phyloP scores from a whole-genome alignment of 2,113 vertebrate genomes.

The Crotalus tigris region DNA sequence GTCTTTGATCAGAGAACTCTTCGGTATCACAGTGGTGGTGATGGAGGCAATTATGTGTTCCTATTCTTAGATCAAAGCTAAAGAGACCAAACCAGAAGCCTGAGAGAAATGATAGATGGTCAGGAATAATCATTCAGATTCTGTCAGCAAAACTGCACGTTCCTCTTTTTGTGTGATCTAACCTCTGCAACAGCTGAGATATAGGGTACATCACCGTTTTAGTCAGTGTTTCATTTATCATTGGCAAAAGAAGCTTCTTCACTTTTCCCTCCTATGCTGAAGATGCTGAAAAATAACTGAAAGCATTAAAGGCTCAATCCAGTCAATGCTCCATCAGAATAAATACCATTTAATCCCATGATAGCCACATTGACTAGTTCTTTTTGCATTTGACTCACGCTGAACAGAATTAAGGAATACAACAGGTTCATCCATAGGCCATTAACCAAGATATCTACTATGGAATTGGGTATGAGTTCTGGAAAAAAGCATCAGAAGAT shows the following conservation, averaged over 20 bases:
- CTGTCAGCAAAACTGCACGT: constrained; percentile 56
- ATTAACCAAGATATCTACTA: not conserved
- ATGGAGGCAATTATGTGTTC: rapidly evolving
- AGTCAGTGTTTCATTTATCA: constrained; percentile 62
- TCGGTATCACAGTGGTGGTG: not conserved
- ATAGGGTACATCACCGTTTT: constrained; percentile 50
- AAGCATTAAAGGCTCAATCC: not conserved
- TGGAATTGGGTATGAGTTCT: not conserved
- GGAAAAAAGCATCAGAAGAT: not conserved
- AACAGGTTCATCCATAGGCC: not conserved
- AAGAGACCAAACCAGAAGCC: constrained; percentile 16
- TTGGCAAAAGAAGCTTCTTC: not conserved
- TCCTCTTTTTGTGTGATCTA: constrained; percentile 60
- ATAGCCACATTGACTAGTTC: not conserved
- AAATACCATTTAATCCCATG: not conserved
- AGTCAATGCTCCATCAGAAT: not conserved
- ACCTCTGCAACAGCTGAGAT: constrained; percentile 63
- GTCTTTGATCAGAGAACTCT: not conserved
- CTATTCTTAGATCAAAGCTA: not conserved
- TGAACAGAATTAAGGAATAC: not conserved
- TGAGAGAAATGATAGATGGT: constrained; percentile 61
- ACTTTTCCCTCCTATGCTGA: not conserved
- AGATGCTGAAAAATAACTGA: not conserved
- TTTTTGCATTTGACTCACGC: not conserved
- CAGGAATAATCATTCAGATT: constrained; percentile 56